Base-by-base conservation (phyloP, 1,140 invertebrate species). In the Drosophila nigromelanica region DNA sequence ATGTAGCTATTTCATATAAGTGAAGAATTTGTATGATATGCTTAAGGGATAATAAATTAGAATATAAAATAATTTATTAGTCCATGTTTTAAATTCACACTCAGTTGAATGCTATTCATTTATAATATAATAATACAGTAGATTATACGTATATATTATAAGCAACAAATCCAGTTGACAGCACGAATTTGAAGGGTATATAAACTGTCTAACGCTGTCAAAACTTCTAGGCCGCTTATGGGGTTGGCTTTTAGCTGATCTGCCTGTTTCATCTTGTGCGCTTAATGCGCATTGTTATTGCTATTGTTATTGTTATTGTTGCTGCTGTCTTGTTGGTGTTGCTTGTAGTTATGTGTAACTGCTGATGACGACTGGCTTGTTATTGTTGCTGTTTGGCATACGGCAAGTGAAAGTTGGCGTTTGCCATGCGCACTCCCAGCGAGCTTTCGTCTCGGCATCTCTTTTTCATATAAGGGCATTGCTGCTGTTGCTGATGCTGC, bases 401-500 rank as follows among this genome's bases (percentile, higher is more conserved):
- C 70, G 69, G 69, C 54, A 72, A 85, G 83, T 87, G 83, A 87
- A 87, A 87, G 83, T 87, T 87, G 76, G 45, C 70, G 64, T 64
- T 77, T 80, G 56, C 69, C 54, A 68, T 71, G 61, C 64, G 39
- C 59, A 62, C 62, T 78, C 76, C 63, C 72, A 78, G 61, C 40
- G 48, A 68, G 72, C 56, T 73, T 76, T 66, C 55, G 73, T 74
- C 78, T 75, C 21, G 48, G 50, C 71, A 68, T 76, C 80, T 81
- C 68, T 78, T 61, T 67, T 66, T 55, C 83, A 89, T 89, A 89
- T 89, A 89, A 89, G 83, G 83, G 83, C 73, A 89, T 82, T 76
- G 50, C 56, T 61, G 55, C 33, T 47, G 51, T 11, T 63, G 37
- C 8, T n/a, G 15, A n/a, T 54, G 48, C 15, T 27, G 56, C n/a